Conservation (phyloP, 2,888 invertebrate species). For the Alviniconcha strummeri region DNA sequence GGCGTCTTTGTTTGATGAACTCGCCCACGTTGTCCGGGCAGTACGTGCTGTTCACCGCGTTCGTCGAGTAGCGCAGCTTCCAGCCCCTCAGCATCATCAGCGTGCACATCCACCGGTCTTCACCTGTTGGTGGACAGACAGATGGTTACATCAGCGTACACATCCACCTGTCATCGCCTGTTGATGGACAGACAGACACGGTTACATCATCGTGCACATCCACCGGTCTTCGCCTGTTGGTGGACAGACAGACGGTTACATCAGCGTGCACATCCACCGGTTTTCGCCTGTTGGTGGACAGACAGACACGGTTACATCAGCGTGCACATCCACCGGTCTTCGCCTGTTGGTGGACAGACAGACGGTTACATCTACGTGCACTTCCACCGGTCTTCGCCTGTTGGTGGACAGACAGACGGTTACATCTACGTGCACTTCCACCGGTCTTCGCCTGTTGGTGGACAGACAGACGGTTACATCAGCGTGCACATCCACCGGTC, state of each 20-base stretch:
- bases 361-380: background rate
- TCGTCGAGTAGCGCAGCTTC: conserved; percentile 53
- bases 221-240: conserved; percentile 57
- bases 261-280: background rate
- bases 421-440: no score
- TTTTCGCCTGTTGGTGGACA: background rate
- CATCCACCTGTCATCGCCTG: background rate
- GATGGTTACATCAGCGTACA: background rate
- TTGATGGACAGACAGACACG: background rate
- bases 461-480: no score
- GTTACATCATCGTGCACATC: conserved; percentile 57
- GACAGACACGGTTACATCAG: no score
- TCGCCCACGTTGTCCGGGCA: conserved; percentile 54
- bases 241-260: no score
- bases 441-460: no score
- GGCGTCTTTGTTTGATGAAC: conserved; percentile 54
- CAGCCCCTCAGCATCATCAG: conserved; percentile 60
- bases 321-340: background rate
- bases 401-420: background rate
- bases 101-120: conserved; percentile 61
- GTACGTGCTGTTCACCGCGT: conserved; percentile 56
- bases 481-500: no score
- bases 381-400: background rate
- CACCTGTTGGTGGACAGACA: conserved; percentile 43
- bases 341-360: background rate